These are phyloP conservation scores for Cerastis rubricosa DNA, from an alignment of 2,888 invertebrate genomes.

Conservation along the genomic window DNA sequence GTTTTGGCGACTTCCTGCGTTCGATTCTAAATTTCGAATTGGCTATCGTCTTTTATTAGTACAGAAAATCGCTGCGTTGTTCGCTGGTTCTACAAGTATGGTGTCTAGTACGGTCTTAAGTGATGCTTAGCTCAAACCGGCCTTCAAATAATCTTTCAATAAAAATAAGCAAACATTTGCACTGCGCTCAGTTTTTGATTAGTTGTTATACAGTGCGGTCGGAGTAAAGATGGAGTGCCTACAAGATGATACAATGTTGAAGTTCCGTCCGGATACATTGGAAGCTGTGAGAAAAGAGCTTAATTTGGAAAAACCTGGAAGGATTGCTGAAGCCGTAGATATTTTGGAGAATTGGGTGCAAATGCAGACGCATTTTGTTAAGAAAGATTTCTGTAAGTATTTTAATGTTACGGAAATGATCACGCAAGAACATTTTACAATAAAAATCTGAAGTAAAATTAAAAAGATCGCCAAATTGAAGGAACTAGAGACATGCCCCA, in stretches of 20 bases:
- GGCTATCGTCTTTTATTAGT: background rate
- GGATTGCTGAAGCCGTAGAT: slow-evolving; percentile 73
- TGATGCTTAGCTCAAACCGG: background rate
- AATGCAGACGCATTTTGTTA: slow-evolving; percentile 75
- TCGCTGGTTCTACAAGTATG: background rate
- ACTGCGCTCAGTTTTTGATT: slow-evolving; percentile 17
- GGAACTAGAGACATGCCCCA: background rate
- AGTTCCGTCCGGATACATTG: slow-evolving; percentile 68
- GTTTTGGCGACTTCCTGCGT: background rate
- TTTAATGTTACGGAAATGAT: background rate
- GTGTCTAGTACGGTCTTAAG: slow-evolving; percentile 1
- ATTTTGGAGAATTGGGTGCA: slow-evolving; percentile 77
- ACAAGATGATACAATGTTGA: slow-evolving; percentile 56
- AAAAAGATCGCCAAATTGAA: background rate
- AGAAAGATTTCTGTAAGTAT: slow-evolving; percentile 76
- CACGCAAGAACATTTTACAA: background rate
- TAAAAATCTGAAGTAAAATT: background rate
- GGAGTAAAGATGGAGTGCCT: slow-evolving; percentile 65
- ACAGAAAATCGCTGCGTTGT: too few species aligned
- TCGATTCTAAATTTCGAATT: background rate
- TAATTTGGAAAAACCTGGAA: slow-evolving; percentile 69
- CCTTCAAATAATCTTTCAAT: slow-evolving; percentile 11
- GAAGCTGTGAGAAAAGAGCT: slow-evolving; percentile 69
- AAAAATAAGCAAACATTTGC: slow-evolving; percentile 24
- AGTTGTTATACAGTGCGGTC: slow-evolving; percentile 27